These are phyloP conservation scores for Agrochola lychnidis DNA, from an alignment of 2,888 invertebrate genomes.

Conservation along the genomic window DNA sequence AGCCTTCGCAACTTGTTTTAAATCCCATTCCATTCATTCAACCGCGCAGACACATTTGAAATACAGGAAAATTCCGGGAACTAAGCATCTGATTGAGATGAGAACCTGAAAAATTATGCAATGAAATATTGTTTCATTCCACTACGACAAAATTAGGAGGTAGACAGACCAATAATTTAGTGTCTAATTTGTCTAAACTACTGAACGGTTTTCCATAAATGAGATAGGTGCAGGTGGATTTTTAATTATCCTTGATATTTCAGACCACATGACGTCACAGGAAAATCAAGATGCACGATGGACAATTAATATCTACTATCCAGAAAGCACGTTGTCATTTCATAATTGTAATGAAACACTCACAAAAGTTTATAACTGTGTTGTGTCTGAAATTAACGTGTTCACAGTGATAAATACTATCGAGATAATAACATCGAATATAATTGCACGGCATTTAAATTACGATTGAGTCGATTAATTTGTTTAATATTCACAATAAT, in stretches of 20 bases:
- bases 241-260: background rate
- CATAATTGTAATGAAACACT: constrained; percentile 19
- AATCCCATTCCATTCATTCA: constrained; percentile 12
- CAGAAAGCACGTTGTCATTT: background rate
- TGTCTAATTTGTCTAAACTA: background rate
- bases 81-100: constrained; percentile 5
- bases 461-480: constrained; percentile 61
- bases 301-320: background rate
- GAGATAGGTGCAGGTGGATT: background rate
- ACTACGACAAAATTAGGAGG: too few species aligned
- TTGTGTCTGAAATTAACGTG: constrained; percentile 60
- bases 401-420: constrained; percentile 60
- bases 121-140: background rate
- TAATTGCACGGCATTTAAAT: constrained; percentile 66
- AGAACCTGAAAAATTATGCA: background rate
- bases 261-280: background rate
- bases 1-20: background rate
- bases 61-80: constrained; percentile 11
- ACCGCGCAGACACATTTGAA: constrained; percentile 6
- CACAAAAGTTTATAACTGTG: constrained; percentile 60
- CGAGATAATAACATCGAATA: constrained; percentile 59
- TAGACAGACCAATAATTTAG: background rate
- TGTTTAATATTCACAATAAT: constrained; percentile 64
- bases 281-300: constrained; percentile 10
- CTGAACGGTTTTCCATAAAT: background rate